phyloP scores from a whole-genome alignment of 2,888 invertebrate genomes.

The Morpho achilles region DNA sequence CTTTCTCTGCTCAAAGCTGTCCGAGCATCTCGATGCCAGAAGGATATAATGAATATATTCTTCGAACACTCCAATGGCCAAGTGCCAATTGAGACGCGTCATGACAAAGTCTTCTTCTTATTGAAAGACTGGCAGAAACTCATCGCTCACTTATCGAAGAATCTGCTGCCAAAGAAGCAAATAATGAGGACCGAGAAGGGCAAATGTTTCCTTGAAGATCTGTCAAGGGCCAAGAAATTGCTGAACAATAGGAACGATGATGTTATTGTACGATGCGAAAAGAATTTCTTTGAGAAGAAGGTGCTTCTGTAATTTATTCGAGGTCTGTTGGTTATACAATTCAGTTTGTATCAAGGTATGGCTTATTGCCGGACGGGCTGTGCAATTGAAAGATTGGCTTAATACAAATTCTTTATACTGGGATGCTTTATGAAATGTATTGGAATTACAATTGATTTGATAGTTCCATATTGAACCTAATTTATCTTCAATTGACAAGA shows the following conservation, averaged over 20 bases:
- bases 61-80: conserved; percentile 62
- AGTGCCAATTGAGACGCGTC: conserved; percentile 54
- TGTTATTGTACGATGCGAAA: conserved; percentile 38
- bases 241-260: conserved; percentile 48
- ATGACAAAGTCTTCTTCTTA: conserved; percentile 50
- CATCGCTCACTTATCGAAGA: conserved; percentile 59
- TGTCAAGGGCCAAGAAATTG: conserved; percentile 60
- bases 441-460: no score
- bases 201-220: conserved; percentile 57
- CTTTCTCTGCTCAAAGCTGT: conserved; percentile 48
- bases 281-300: conserved; percentile 36
- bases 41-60: conserved; percentile 56
- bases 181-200: conserved; percentile 63
- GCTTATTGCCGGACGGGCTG: not conserved
- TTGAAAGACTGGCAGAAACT: conserved; percentile 66
- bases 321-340: not conserved
- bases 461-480: no score
- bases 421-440: no score
- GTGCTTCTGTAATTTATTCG: conserved; percentile 42
- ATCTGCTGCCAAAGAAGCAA: conserved; percentile 57
- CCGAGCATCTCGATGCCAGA: conserved; percentile 38
- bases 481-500: no score
- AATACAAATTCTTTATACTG: not conserved
- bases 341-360: not conserved
- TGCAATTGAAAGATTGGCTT: not conserved